phyloP scores from a whole-genome alignment of 2,797 vertebrate species.

The Spizella passerina region DNA sequence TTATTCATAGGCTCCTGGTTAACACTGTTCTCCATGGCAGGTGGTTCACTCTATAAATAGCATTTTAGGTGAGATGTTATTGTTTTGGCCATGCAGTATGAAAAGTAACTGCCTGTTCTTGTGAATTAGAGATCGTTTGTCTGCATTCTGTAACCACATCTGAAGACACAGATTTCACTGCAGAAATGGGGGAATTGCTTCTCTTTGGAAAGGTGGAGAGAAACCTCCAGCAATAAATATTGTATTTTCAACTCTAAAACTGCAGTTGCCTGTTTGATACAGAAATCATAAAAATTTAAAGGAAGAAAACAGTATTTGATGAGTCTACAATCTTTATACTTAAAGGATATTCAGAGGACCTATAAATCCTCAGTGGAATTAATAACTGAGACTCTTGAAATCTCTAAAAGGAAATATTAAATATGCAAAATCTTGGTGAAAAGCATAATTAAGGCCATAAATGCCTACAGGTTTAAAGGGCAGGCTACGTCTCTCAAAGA shows the following conservation, averaged over 20 bases:
- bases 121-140: not conserved
- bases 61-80: constrained; percentile 37
- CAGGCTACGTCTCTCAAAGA: constrained; percentile 42
- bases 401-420: constrained; percentile 77
- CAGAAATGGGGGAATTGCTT: not conserved
- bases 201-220: not conserved
- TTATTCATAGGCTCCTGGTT: constrained; percentile 80
- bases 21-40: constrained; percentile 61
- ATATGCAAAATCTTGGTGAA: constrained; percentile 78
- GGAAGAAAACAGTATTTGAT: constrained; percentile 71
- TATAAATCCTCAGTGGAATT: constrained; percentile 74
- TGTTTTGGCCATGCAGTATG: not conserved
- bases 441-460: constrained; percentile 72
- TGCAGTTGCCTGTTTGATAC: constrained; percentile 30
- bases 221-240: not conserved
- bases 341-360: constrained; percentile 67
- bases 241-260: constrained; percentile 23
- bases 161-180: not conserved
- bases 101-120: not conserved
- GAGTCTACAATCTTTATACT: constrained; percentile 73
- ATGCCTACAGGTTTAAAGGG: constrained; percentile 71
- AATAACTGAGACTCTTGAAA: constrained; percentile 78
- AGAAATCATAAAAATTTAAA: constrained; percentile 63
- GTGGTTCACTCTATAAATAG: constrained; percentile 66
- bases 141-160: not conserved